Conservation (phyloP, 1,140 invertebrate species). For the Melitaea cinxia region DNA sequence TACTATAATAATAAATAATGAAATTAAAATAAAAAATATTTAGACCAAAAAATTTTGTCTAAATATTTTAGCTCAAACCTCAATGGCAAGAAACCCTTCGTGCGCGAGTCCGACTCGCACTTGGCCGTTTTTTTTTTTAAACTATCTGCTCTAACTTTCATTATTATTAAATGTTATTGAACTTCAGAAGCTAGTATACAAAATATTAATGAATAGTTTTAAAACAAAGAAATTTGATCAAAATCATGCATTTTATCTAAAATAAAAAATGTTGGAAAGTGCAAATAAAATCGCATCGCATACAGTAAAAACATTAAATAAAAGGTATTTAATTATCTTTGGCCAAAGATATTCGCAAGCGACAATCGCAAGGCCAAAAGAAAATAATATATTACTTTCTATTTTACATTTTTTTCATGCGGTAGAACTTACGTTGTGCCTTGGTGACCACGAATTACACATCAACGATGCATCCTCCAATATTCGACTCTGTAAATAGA, state of each 20-base stretch:
- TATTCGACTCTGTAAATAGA: slow-evolving; percentile 90
- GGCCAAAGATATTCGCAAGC: slow-evolving; percentile 52
- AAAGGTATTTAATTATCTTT: slow-evolving; percentile 48
- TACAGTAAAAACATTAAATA: neutral
- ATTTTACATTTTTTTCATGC: slow-evolving; percentile 16
- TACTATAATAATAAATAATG: too few relatives aligned
- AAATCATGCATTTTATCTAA: neutral
- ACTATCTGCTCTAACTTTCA: too few relatives aligned
- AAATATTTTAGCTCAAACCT: too few relatives aligned
- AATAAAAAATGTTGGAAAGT: neutral
- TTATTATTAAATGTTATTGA: too few relatives aligned
- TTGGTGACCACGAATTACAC: slow-evolving; percentile 94
- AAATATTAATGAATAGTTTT: too few relatives aligned
- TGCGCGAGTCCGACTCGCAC: too few relatives aligned
- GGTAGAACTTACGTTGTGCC: slow-evolving; percentile 89
- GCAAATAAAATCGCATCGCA: slow-evolving; percentile 27
- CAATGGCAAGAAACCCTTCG: too few relatives aligned
- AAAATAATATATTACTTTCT: neutral
- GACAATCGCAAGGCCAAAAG: slow-evolving; percentile 38
- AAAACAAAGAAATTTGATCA: too few relatives aligned
- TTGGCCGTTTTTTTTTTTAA: too few relatives aligned
- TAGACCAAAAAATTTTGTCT: too few relatives aligned
- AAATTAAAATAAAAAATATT: too few relatives aligned
- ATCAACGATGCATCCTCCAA: slow-evolving; percentile 93
- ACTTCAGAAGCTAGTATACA: neutral